These are phyloP conservation scores for Xenopus borealis DNA, from an alignment of 2,113 vertebrate species.

Conservation along the genomic window DNA sequence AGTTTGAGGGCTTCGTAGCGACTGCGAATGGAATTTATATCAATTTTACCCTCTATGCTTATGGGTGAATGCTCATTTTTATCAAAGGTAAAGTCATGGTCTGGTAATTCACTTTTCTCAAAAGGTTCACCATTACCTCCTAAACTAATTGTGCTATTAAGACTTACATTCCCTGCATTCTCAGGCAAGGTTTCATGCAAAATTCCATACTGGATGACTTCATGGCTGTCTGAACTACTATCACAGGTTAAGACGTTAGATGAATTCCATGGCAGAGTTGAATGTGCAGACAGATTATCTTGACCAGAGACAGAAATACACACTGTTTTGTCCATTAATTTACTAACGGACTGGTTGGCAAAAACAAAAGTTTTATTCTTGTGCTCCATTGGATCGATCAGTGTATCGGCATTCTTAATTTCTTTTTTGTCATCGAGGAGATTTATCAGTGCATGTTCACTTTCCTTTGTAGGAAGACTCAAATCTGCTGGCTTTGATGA, in stretches of 20 bases:
- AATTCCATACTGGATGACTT: slow-evolving; percentile 47
- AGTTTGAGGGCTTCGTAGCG: slow-evolving; percentile 45
- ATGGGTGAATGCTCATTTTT: background rate
- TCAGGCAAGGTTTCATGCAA: slow-evolving; percentile 61
- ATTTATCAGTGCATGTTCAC: background rate
- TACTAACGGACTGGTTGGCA: slow-evolving; percentile 1
- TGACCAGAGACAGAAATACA: background rate
- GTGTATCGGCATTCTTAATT: background rate
- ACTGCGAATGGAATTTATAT: slow-evolving; percentile 21
- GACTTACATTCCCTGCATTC: slow-evolving; percentile 36
- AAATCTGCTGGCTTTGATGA: slow-evolving; percentile 38
- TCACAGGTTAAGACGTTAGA: slow-evolving; percentile 1
- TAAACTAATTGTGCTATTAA: slow-evolving; percentile 14
- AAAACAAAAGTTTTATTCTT: background rate
- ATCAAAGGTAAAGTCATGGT: background rate
- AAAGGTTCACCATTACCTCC: background rate
- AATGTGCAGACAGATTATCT: slow-evolving; percentile 9
- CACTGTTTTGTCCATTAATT: background rate
- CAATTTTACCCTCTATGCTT: slow-evolving; percentile 18
- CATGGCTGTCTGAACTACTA: slow-evolving; percentile 5
- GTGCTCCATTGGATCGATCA: background rate
- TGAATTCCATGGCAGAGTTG: background rate
- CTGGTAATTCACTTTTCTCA: slow-evolving; percentile 28
- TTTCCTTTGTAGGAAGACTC: slow-evolving; percentile 19
- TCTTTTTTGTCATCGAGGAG: slow-evolving; percentile 14